Percentiles rank a stretch among this genome's conserved stretches.
Evolutionary conservation across 1,140 invertebrate genomes (phyloP).

Genomic region (Drosophila seguyi): DNA sequence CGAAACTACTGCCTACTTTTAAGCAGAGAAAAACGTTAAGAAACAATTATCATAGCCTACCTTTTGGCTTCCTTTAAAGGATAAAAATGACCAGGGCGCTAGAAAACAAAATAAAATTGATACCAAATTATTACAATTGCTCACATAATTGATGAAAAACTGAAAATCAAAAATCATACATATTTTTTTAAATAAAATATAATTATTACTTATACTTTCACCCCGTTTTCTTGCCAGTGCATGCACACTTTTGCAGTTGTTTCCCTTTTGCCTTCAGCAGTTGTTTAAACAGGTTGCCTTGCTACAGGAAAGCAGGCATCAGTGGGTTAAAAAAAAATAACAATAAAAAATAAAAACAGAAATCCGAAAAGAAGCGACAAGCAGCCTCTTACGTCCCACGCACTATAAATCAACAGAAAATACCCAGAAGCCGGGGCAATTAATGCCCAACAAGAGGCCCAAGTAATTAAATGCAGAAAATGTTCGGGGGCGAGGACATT

Average conservation of each 20-base stretch:
- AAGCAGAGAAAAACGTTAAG: too few species aligned
- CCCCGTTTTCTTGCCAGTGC: background rate
- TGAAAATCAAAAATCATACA: too few species aligned
- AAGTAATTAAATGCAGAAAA: constrained; percentile 38
- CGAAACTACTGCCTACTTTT: too few species aligned
- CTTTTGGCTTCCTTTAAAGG: too few species aligned
- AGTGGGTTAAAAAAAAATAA: background rate
- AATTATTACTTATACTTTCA: background rate
- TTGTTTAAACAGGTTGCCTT: constrained; percentile 14
- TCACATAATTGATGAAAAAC: background rate
- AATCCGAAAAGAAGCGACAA: background rate
- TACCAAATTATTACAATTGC: background rate
- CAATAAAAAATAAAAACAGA: background rate
- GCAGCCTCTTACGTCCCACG: constrained; percentile 1
- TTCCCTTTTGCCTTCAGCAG: constrained; percentile 4
- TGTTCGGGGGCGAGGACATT: constrained; percentile 1
- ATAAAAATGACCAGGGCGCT: too few species aligned
- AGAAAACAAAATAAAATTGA: background rate
- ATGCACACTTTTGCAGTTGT: background rate
- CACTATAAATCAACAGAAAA: constrained; percentile 11
- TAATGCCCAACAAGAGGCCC: constrained; percentile 18
- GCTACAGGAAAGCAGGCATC: background rate
- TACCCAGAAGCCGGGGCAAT: constrained; percentile 11
- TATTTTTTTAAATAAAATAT: background rate
- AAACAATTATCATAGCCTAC: too few species aligned